These are phyloP conservation scores for Charadrius vociferus DNA, from an alignment of 2,113 vertebrate genomes.

Conservation along the genomic window DNA sequence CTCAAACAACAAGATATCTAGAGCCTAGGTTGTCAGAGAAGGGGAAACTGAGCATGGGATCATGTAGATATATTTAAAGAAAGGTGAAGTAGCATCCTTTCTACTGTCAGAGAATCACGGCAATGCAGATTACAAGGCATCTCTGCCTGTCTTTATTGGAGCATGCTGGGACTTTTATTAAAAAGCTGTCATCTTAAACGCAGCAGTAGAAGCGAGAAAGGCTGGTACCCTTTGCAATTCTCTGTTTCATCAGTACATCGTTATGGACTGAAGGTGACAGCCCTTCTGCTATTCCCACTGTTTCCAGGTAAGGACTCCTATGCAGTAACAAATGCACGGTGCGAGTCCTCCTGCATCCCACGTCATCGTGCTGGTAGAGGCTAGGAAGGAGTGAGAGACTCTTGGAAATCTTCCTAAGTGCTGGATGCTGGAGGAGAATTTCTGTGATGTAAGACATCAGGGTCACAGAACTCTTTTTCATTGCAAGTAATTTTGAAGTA, in stretches of 20 bases:
- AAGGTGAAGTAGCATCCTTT: neutral
- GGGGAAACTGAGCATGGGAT: neutral
- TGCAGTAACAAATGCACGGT: neutral
- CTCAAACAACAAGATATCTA: neutral
- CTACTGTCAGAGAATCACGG: accelerated
- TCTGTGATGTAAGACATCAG: neutral
- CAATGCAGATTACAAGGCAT: neutral
- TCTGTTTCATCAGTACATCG: neutral
- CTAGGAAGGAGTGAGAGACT: neutral
- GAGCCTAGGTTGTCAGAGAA: neutral
- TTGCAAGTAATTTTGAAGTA: neutral
- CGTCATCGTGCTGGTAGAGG: accelerated
- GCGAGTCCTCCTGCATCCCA: neutral
- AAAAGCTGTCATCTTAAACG: neutral
- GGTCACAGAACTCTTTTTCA: neutral
- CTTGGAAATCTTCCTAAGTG: neutral
- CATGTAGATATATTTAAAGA: accelerated
- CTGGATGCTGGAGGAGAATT: neutral
- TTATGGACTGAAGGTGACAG: neutral
- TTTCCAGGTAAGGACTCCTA: accelerated
- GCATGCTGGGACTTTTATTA: neutral
- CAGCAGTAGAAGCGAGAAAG: neutral
- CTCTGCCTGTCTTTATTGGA: neutral
- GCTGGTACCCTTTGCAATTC: neutral
- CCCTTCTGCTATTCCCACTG: neutral